Evolutionary conservation across 92 coral and sea anemone species (phyloP).

Genomic region (Zoanthus solanderi): DNA sequence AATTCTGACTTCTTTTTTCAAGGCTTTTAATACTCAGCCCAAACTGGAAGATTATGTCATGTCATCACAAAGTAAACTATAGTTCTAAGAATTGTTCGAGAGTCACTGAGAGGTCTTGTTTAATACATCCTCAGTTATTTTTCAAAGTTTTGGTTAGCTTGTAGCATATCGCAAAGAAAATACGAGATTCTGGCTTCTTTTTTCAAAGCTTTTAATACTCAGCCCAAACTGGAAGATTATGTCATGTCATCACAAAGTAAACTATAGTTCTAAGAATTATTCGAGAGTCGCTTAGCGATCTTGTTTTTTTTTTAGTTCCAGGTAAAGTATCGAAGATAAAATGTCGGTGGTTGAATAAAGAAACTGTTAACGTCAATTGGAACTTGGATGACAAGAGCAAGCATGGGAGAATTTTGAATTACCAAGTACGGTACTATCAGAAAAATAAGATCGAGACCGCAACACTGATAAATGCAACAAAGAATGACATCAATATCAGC

Average conservation of each 20-base stretch:
- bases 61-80: too few relatives aligned
- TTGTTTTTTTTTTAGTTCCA: constrained; percentile 9
- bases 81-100: neutral
- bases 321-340: neutral
- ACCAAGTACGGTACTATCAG: constrained; percentile 16
- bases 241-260: too few relatives aligned
- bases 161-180: too few relatives aligned
- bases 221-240: too few relatives aligned
- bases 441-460: neutral
- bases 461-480: neutral
- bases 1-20: too few relatives aligned
- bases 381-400: neutral
- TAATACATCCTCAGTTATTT: too few relatives aligned
- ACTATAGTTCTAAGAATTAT: neutral
- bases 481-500: neutral
- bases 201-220: too few relatives aligned
- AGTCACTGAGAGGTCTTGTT: too few relatives aligned
- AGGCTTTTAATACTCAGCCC: too few relatives aligned
- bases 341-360: neutral
- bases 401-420: constrained; percentile 1
- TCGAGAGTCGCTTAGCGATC: neutral
- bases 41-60: too few relatives aligned
- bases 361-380: neutral
- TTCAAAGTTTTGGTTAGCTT: too few relatives aligned
- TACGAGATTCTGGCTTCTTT: too few relatives aligned